Base-by-base conservation (phyloP, 2,113 vertebrate species). In the Archocentrus centrarchus region DNA sequence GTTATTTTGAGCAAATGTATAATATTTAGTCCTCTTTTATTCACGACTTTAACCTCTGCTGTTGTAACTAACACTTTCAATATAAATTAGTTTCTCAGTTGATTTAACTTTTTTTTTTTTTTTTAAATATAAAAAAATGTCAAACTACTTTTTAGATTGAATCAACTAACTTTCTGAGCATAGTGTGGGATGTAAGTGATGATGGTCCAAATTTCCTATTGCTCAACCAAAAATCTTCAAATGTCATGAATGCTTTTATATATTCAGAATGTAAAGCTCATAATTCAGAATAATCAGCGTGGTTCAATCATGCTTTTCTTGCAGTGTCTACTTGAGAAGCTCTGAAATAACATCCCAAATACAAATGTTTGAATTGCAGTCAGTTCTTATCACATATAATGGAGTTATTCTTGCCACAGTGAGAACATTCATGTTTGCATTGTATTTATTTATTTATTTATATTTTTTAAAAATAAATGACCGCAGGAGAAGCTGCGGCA, bases 401-500 rank as follows among this genome's bases (percentile, higher is more conserved):
- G 13, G 53, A 5, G 18, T 39, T 84, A 18, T 53, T 18, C 57
- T 68, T 3, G 39, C 81, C 37, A 27, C 60, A 64, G n/a, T 4
- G 64, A 68, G 39, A 62, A 90, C 75, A 11, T 81, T 77, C 32
- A 47, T 75, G 77, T 80, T 79, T 78, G 15, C 70, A 7, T 13
- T 39, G 50, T 44, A 24, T 73, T 39, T 79, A 75, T 64, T 47
- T 68, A 15, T 60, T 37, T 37, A 37, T 37, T 37, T 37, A 37
- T 37, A 37, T 82, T 68, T 27, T 39, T 75, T 14, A 2, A 24
- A 73, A 83, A 91, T 86, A 91, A 92, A 90, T 70, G 57, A 82
- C 85, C 20, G 89, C 87, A 85, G 70, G 87, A 89, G 89, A 91
- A 87, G 62, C 82, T 1, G 35, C 9, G 9, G 77, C 85, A 76